Conservation (phyloP, 2,113 vertebrate genomes). For the Cairina moschata region DNA sequence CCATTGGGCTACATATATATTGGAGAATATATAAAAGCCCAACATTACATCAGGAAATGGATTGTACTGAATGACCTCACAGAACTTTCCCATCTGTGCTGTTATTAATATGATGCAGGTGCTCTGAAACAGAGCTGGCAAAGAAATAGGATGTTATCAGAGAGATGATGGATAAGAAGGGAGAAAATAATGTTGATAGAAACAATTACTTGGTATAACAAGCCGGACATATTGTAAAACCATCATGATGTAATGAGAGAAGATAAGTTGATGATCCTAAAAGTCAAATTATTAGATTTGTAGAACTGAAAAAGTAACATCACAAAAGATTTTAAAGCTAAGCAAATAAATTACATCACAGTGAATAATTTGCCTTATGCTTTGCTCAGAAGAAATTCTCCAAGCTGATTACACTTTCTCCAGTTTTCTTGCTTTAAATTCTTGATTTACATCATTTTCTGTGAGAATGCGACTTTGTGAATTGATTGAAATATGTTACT, state of each 20-base stretch:
- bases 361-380: neutral
- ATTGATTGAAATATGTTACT: neutral
- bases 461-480: neutral
- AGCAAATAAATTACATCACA: conserved; percentile 38
- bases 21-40: conserved; percentile 39
- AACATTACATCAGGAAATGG: conserved; percentile 40
- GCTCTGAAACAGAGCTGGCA: conserved; percentile 46
- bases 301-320: neutral
- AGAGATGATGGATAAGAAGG: neutral
- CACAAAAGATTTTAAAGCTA: neutral
- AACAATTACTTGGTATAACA: conserved; percentile 11
- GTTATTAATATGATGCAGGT: conserved; percentile 58
- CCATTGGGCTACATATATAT: conserved; percentile 32
- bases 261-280: neutral
- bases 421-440: neutral
- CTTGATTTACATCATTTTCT: neutral
- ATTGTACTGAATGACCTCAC: conserved; percentile 51
- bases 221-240: neutral
- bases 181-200: neutral
- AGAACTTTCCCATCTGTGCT: conserved; percentile 56
- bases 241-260: neutral
- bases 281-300: conserved; percentile 57
- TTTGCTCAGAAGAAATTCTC: neutral
- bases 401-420: neutral
- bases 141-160: conserved; percentile 29